Evolutionary conservation across 2,888 invertebrate genomes (phyloP).

Genomic region (Volucella bombylans): DNA sequence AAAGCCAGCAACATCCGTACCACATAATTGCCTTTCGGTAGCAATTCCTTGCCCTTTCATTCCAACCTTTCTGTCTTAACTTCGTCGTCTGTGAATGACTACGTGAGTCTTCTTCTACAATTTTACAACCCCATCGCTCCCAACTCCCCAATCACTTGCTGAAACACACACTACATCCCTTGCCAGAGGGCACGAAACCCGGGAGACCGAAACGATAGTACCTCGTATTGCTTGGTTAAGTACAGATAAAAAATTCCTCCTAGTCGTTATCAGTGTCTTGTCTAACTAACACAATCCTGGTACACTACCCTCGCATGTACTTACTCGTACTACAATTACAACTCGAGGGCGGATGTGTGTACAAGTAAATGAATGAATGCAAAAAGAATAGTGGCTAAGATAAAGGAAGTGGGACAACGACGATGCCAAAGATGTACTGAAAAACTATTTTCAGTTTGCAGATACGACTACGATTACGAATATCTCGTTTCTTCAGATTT

Average conservation of each 20-base stretch:
- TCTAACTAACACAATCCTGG: constrained; percentile 62
- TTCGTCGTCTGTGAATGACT: not conserved
- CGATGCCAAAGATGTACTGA: constrained; percentile 6
- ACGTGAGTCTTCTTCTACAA: constrained; percentile 13
- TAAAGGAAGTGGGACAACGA: constrained; percentile 14
- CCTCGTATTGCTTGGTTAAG: constrained; percentile 17
- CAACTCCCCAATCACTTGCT: constrained; percentile 30
- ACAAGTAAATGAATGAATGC: constrained; percentile 30
- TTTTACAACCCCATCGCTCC: constrained; percentile 29
- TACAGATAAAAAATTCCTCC: constrained; percentile 28
- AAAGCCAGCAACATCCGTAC: constrained; percentile 52
- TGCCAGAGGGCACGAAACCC: not conserved
- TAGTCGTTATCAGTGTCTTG: constrained; percentile 71
- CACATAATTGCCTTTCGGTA: constrained; percentile 62
- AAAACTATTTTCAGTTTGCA: constrained; percentile 58
- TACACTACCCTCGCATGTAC: constrained; percentile 31
- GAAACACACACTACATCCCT: constrained; percentile 4
- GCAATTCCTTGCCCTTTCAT: constrained; percentile 15
- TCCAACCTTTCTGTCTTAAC: constrained; percentile 35
- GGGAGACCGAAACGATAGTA: constrained; percentile 11
- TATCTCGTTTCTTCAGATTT: constrained; percentile 55
- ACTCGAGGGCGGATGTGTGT: constrained; percentile 45
- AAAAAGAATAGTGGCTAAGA: constrained; percentile 39
- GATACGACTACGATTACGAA: too few relatives aligned
- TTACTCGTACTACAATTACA: constrained; percentile 31